Conservation (phyloP, 2,113 vertebrate genomes). For the Polypterus bichir region DNA sequence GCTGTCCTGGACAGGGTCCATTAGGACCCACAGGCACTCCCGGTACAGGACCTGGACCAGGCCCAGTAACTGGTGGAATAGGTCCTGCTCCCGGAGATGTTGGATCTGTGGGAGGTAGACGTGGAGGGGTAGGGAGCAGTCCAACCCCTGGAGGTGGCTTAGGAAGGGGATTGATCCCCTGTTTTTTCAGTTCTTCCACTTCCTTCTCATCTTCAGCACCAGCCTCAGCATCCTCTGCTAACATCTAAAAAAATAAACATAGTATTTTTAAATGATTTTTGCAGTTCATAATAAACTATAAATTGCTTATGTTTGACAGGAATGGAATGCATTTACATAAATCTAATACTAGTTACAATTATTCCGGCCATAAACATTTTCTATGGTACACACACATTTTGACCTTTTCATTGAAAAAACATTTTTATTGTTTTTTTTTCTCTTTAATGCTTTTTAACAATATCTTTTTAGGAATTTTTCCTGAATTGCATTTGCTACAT, state of each 20-base stretch:
- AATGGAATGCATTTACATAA: too few relatives aligned
- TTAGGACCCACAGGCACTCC: slow-evolving; percentile 27
- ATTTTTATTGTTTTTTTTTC: too few relatives aligned
- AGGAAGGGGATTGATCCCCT: slow-evolving; percentile 80
- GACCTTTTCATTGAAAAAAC: too few relatives aligned
- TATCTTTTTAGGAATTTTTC: too few relatives aligned
- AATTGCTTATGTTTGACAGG: too few relatives aligned
- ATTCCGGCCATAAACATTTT: too few relatives aligned
- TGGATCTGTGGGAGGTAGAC: slow-evolving; percentile 38
- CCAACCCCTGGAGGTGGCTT: slow-evolving; percentile 70
- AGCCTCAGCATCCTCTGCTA: slow-evolving; percentile 81
- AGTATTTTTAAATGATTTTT: too few relatives aligned
- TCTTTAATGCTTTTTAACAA: too few relatives aligned
- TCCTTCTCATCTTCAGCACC: slow-evolving; percentile 91
- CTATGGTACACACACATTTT: too few relatives aligned
- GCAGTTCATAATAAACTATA: too few relatives aligned
- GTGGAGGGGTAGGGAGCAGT: slow-evolving; percentile 66
- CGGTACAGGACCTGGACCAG: slow-evolving; percentile 31
- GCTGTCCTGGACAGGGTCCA: slow-evolving; percentile 26
- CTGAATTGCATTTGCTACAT: too few relatives aligned
- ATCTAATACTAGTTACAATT: too few relatives aligned
- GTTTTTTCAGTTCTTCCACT: slow-evolving; percentile 90
- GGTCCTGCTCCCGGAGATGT: slow-evolving; percentile 46
- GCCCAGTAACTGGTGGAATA: slow-evolving; percentile 23
- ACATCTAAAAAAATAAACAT: slow-evolving; percentile 48